These are phyloP conservation scores for Triops longicaudatus DNA, from an alignment of 1,140 invertebrate species.

Conservation along the genomic window DNA sequence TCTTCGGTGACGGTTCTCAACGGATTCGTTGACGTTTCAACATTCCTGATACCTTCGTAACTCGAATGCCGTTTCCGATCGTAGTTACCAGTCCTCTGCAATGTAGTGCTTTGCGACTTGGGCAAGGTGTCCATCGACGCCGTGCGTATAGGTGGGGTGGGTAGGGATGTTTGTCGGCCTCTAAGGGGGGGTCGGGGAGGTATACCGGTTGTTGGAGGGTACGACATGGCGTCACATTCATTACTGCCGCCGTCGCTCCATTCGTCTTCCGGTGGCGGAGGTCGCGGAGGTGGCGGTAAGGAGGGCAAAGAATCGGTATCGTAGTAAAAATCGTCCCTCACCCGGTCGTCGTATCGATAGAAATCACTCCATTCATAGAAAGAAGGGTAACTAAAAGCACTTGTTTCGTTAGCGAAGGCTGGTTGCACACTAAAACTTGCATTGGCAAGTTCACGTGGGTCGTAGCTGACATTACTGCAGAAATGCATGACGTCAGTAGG, in stretches of 20 bases:
- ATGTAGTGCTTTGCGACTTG: not conserved
- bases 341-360: not conserved
- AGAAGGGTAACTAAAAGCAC: not conserved
- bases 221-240: not conserved
- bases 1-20: conserved; percentile 12
- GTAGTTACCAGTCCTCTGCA: not conserved
- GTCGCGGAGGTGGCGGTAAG: conserved; percentile 18
- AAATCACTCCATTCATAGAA: not conserved
- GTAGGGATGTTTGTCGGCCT: not conserved
- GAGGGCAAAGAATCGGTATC: not conserved
- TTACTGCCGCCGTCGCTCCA: conserved; percentile 8
- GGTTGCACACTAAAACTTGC: conserved; percentile 5
- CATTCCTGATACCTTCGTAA: not conserved
- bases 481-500: not conserved
- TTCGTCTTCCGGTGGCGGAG: conserved; percentile 24
- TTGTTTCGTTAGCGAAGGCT: not conserved
- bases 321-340: not conserved
- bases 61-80: not conserved
- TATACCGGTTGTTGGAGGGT: not conserved
- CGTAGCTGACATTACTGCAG: conserved; percentile 14
- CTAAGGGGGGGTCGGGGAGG: conserved; percentile 9
- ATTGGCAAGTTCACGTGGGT: conserved; percentile 2
- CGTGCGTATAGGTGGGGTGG: not conserved
- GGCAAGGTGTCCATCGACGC: not conserved
- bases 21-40: not conserved